Evolutionary conservation across 2,113 vertebrate species (phyloP).

Genomic region (Saguinus midas): DNA sequence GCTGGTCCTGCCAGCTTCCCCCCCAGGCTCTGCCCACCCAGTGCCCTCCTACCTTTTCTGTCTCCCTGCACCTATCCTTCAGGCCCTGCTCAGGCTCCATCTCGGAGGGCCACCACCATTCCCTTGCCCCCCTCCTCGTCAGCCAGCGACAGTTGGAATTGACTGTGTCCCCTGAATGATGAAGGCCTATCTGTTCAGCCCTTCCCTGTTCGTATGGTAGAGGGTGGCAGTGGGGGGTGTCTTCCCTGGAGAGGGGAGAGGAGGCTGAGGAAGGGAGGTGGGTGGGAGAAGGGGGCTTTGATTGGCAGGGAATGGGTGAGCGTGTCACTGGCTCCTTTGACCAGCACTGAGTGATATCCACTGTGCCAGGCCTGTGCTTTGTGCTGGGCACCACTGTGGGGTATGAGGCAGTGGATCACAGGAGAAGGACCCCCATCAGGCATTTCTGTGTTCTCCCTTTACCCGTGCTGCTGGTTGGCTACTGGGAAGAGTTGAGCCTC

Average conservation of each 20-base stretch:
- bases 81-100: not conserved
- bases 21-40: no score
- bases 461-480: no score
- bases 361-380: not conserved
- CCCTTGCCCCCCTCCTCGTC: not conserved
- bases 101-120: not conserved
- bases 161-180: not conserved
- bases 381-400: accelerated
- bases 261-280: not conserved
- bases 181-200: not conserved
- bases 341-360: no score
- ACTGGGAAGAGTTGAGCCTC: not conserved
- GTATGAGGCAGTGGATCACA: not conserved
- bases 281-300: no score
- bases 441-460: not conserved
- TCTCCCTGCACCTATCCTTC: not conserved
- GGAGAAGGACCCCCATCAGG: not conserved
- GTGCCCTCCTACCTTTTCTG: accelerated
- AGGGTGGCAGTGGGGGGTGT: not conserved
- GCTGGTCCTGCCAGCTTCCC: not conserved
- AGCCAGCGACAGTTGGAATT: not conserved
- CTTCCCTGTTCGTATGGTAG: not conserved
- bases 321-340: not conserved
- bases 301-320: not conserved
- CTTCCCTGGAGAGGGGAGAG: not conserved